phyloP scores from a whole-genome alignment of 2,888 invertebrate species.

The Mellilla xanthometata region DNA sequence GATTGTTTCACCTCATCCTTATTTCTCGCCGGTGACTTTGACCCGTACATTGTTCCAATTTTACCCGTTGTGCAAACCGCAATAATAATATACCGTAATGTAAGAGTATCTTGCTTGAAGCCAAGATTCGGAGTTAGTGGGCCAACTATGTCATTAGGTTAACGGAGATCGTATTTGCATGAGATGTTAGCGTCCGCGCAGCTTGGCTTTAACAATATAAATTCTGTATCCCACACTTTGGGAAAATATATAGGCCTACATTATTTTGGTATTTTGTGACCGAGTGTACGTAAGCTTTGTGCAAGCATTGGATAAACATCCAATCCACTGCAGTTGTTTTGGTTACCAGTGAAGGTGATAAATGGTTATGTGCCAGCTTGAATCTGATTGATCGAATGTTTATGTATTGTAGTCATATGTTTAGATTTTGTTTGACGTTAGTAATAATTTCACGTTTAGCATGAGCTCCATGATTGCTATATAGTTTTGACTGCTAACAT shows the following conservation, averaged over 20 bases:
- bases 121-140: constrained; percentile 61
- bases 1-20: constrained; percentile 39
- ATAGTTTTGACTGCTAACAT: too few relatives aligned
- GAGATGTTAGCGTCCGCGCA: constrained; percentile 43
- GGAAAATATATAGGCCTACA: constrained; percentile 14
- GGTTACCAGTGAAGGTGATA: constrained; percentile 9
- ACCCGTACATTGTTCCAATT: constrained; percentile 66
- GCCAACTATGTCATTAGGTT: constrained; percentile 75
- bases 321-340: constrained; percentile 14
- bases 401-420: constrained; percentile 4
- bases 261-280: constrained; percentile 15
- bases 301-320: constrained; percentile 12
- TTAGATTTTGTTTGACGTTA: not conserved
- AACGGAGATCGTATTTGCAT: constrained; percentile 66
- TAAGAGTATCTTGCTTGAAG: constrained; percentile 55
- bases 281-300: constrained; percentile 8
- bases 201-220: constrained; percentile 11
- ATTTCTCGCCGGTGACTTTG: constrained; percentile 60
- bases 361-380: constrained; percentile 7
- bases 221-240: constrained; percentile 8
- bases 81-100: constrained; percentile 70
- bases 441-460: not conserved
- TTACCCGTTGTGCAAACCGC: constrained; percentile 58
- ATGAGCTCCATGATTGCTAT: not conserved
- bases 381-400: constrained; percentile 8